Evolutionary conservation across 2,797 vertebrate species (phyloP), one percentile per base, ranked within the genome.

Genomic region (Champsocephalus esox): DNA sequence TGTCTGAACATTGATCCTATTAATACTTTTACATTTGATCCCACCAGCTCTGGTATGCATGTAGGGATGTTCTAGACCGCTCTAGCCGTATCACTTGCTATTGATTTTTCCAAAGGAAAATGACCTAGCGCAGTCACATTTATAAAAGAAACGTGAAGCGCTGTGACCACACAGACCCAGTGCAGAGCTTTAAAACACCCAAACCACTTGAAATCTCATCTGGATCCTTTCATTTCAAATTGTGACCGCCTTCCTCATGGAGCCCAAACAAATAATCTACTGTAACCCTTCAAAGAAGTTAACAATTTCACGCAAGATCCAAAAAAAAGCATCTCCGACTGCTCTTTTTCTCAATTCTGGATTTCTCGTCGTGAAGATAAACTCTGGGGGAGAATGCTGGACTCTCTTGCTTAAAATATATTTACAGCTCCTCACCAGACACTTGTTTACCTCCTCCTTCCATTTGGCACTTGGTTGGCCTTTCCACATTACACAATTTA

Each of bases 141-240:
- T 68, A 2, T 12, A 16, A 60, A 41, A 8, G 1, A 24, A 13
- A 63, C 66, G 14, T 70, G 70, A 80, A 45, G n/a, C 41, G 13
- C 48, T 46, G 11, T 38, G 48, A 70, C 65, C 64, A 34, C 61
- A 72, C 45, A 60, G 63, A 79, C 24, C 66, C 61, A 6, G 57
- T 51, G 28, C 69, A 66, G 24, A 69, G 63, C 12, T 82, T 46
- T 49, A 69, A 71, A 70, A 59, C 59, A 52, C 16, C 46, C 46
- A 70, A 70, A 77, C 63, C 77, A 65, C 49, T 61, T 6, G 61
- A 83, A 87, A 88, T 56, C 46, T 69, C 52, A 83, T 61, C 70
- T 52, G 57, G 54, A 80, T 51, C 66, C 63, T 77, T 60, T 70
- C 67, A 60, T 52, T 52, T 32, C 69, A 51, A n/a, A 48, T 74